Percentiles rank a stretch among this genome's conserved stretches.
These are phyloP conservation scores for Fragum whitleyi DNA, from an alignment of 2,888 invertebrate species.

Conservation along the genomic window DNA sequence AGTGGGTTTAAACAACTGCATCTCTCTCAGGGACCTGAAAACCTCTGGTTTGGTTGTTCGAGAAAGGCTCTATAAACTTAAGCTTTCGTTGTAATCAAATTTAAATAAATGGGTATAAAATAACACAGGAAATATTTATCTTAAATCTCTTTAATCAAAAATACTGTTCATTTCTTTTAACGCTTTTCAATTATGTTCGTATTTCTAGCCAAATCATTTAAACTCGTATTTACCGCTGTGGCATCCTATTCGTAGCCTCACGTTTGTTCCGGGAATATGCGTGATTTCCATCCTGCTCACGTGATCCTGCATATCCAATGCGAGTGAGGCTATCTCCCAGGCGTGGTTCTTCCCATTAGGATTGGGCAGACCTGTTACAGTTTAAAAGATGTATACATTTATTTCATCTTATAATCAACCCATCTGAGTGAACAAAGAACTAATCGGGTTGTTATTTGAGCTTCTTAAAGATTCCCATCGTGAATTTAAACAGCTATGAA, in stretches of 20 bases:
- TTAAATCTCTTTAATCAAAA: not conserved
- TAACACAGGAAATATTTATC: too few relatives aligned
- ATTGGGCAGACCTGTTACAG: slow-evolving; percentile 70
- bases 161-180: not conserved
- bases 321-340: slow-evolving; percentile 73
- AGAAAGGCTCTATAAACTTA: too few relatives aligned
- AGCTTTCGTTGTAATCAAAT: too few relatives aligned
- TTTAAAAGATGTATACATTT: not conserved
- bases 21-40: too few relatives aligned
- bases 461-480: too few relatives aligned
- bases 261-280: slow-evolving; percentile 74
- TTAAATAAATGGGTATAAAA: too few relatives aligned
- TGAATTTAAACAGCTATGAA: too few relatives aligned
- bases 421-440: too few relatives aligned
- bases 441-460: too few relatives aligned
- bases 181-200: not conserved
- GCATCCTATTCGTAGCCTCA: slow-evolving; percentile 73
- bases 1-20: too few relatives aligned
- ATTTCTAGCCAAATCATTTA: not conserved
- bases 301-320: slow-evolving; percentile 71
- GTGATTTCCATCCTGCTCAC: slow-evolving; percentile 73
- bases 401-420: too few relatives aligned
- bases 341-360: slow-evolving; percentile 73
- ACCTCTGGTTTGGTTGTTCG: too few relatives aligned
- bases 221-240: slow-evolving; percentile 67